Evolutionary conservation across 2,797 vertebrate species (phyloP).

Genomic region (Sebastes aleutianus): DNA sequence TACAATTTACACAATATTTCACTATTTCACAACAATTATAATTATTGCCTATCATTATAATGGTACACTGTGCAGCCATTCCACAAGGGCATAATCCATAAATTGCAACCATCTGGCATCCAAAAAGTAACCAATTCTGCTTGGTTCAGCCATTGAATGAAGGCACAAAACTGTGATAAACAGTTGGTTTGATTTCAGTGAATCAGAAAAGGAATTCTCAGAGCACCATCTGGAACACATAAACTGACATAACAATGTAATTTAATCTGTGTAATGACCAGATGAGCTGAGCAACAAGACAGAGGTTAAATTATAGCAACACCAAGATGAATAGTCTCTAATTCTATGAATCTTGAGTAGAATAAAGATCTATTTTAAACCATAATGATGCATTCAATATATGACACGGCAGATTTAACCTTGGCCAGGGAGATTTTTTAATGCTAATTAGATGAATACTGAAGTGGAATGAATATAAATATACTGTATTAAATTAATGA

Average conservation of each 20-base stretch:
- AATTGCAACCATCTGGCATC: neutral
- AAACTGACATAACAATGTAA: neutral
- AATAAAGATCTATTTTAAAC: neutral
- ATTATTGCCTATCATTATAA: neutral
- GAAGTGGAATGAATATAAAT: slow-evolving; percentile 1
- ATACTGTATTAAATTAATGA: slow-evolving; percentile 9
- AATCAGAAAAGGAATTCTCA: neutral
- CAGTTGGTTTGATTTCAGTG: neutral
- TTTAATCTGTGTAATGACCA: neutral
- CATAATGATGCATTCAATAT: neutral
- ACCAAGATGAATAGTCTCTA: neutral
- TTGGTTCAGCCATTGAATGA: neutral
- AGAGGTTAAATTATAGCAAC: neutral
- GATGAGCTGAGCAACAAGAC: neutral
- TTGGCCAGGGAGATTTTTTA: neutral
- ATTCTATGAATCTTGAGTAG: neutral
- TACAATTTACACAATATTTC: neutral
- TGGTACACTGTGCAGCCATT: neutral
- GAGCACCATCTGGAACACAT: neutral
- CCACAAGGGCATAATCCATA: neutral
- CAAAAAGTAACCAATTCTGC: neutral
- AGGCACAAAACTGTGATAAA: neutral
- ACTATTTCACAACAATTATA: neutral
- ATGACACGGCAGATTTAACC: neutral
- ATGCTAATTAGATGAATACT: slow-evolving; percentile 1